Base-by-base conservation (phyloP, 2,113 vertebrate genomes). In the Ptychochromis oligacanthus region DNA sequence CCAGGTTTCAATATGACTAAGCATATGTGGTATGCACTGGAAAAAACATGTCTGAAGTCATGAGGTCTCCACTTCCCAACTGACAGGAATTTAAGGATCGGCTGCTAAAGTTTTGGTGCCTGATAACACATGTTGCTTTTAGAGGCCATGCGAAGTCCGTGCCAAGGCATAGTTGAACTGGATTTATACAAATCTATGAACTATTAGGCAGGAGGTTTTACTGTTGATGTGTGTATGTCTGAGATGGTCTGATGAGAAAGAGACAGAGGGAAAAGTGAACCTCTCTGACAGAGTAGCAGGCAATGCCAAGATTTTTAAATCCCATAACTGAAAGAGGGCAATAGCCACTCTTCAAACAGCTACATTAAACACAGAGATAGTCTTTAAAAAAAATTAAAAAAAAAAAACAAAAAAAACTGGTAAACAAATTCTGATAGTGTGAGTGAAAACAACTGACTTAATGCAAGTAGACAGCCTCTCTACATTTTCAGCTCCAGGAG, bases 1-100 rank as follows among this genome's bases (percentile, higher is more conserved):
- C 26, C 26, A 72, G 26, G 67, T 67, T 67, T 67, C 40, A 67
- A 49, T 72, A n/a, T 72, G 67, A 72, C 67, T 54, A 24, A 72
- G 52, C 26, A 72, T 54, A 72, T 72, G 26, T 72, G 67, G 46
- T 72, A 72, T 52, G 67, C 2, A 2, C 67, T 72, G 26, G 46
- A 72, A 72, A 31, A 72, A 72, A 72, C 67, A 72, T 72, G 67
- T 72, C 26, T 72, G 52, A 54, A 54, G 46, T 72, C 46, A 34
- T n/a, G 26, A 72, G 34, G 46, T 17, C 67, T 54, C 26, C 4
- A 18, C 1, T 72, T 72, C 28, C 26, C 65, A 72, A 46, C 46
- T 52, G 15, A 72, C 65, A 72, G 43, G 65, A 13, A 17, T 72
- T 52, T 6, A 52, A 52, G 46, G 46, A n/a, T 72, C 2, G 0